A percentile compares a stretch with the other conserved stretches of the same genome.
These are phyloP conservation scores for Luscinia luscinia DNA, from an alignment of 2,797 vertebrate species.

Conservation along the genomic window DNA sequence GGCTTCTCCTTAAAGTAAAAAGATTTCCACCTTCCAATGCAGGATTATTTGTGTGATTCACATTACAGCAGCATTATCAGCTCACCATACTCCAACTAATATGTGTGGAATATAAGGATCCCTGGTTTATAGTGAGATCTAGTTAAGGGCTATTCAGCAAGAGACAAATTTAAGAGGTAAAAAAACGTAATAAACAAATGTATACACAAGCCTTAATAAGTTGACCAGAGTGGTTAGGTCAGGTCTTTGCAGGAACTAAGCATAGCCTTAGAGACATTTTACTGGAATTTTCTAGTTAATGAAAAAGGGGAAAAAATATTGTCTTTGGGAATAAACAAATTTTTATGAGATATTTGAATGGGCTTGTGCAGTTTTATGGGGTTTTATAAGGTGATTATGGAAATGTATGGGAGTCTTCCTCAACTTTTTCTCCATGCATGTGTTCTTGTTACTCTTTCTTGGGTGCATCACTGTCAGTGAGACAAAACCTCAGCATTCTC, in stretches of 20 bases:
- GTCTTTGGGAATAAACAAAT: neutral
- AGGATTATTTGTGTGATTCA: neutral
- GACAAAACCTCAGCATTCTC: neutral
- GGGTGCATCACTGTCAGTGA: neutral
- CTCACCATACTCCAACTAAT: neutral
- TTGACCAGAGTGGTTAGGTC: neutral
- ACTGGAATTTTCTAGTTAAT: neutral
- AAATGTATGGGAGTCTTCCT: neutral
- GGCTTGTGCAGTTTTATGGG: neutral
- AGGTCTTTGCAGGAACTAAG: neutral
- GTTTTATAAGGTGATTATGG: neutral
- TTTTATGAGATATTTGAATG: neutral
- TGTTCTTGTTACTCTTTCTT: neutral
- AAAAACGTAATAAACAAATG: neutral
- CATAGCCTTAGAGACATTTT: accelerated
- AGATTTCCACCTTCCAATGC: neutral
- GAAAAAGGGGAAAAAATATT: neutral
- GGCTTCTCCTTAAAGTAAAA: neutral
- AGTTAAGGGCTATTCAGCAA: neutral
- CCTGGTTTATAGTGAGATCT: neutral
- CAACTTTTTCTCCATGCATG: neutral
- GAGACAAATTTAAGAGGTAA: neutral
- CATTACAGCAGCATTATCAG: neutral
- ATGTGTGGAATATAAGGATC: neutral
- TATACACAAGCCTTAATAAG: neutral